Evolutionary conservation across 1,140 invertebrate genomes (phyloP).

Genomic region (Hylyphantes graminicola): DNA sequence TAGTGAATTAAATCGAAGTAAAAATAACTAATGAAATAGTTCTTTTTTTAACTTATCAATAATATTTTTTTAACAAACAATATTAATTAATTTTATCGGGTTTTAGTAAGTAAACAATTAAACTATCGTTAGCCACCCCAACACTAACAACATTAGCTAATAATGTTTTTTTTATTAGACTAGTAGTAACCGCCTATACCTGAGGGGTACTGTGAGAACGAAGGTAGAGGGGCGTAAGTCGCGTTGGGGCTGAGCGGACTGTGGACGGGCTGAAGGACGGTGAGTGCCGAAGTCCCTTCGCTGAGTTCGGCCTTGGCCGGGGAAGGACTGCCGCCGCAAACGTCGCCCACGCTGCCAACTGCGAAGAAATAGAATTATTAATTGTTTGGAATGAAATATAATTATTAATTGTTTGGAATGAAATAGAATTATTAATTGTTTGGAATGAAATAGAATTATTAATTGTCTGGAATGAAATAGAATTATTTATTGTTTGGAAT

Average conservation of each 20-base stretch:
- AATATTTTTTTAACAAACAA: too few relatives aligned
- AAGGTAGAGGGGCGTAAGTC: conserved; percentile 53
- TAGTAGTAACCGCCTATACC: neutral
- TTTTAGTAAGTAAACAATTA: too few relatives aligned
- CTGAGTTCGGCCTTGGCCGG: conserved; percentile 65
- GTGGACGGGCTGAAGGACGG: conserved; percentile 71
- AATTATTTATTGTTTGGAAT: neutral
- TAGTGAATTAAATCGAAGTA: neutral
- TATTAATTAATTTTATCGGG: too few relatives aligned
- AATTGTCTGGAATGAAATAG: neutral
- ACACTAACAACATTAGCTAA: too few relatives aligned
- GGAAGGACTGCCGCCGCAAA: conserved; percentile 68
- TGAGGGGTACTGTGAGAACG: conserved; percentile 49
- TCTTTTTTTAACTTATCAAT: neutral
- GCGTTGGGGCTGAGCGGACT: conserved; percentile 57
- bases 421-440: neutral
- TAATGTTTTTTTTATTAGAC: too few relatives aligned
- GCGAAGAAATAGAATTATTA: neutral
- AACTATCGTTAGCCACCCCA: too few relatives aligned
- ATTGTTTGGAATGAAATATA: neutral
- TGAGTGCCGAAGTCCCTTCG: conserved; percentile 65
- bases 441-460: neutral
- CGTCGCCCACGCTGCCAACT: conserved; percentile 72
- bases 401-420: neutral
- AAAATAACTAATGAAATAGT: too few relatives aligned